phyloP scores from a whole-genome alignment of 2,888 invertebrate species.

The Halictus ligatus region DNA sequence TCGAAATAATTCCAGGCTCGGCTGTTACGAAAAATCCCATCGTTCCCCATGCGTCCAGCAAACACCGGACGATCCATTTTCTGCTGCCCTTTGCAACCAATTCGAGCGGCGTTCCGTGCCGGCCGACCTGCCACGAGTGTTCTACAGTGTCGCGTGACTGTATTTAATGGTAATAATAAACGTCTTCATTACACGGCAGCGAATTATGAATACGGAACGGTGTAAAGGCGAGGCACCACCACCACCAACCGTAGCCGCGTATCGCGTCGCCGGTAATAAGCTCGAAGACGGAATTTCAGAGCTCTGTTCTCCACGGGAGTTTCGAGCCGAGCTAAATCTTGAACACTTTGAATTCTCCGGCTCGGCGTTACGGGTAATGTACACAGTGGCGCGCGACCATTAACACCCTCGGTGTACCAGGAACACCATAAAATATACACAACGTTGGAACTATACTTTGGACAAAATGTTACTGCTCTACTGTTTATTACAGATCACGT shows the following conservation, averaged over 20 bases:
- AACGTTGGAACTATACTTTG: background rate
- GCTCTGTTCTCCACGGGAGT: background rate
- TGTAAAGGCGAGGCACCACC: background rate
- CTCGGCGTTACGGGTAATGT: background rate
- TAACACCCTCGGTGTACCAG: background rate
- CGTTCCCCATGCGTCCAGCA: background rate
- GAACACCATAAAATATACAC: background rate
- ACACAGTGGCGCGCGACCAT: background rate
- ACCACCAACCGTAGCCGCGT: background rate
- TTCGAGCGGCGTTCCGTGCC: background rate
- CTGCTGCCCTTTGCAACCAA: background rate
- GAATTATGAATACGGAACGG: background rate
- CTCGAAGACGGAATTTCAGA: constrained; percentile 13
- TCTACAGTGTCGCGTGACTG: background rate
- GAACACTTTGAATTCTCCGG: background rate
- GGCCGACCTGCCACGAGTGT: constrained; percentile 16
- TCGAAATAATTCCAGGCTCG: background rate
- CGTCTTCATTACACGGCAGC: background rate
- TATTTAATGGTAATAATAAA: constrained; percentile 13
- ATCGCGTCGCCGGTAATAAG: constrained; percentile 4
- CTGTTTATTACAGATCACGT: background rate
- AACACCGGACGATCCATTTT: background rate
- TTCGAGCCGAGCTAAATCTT: background rate
- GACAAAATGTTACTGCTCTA: background rate
- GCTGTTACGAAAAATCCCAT: background rate